These are phyloP conservation scores for Nesidiocoris tenuis DNA, from an alignment of 2,888 invertebrate genomes.

Conservation along the genomic window DNA sequence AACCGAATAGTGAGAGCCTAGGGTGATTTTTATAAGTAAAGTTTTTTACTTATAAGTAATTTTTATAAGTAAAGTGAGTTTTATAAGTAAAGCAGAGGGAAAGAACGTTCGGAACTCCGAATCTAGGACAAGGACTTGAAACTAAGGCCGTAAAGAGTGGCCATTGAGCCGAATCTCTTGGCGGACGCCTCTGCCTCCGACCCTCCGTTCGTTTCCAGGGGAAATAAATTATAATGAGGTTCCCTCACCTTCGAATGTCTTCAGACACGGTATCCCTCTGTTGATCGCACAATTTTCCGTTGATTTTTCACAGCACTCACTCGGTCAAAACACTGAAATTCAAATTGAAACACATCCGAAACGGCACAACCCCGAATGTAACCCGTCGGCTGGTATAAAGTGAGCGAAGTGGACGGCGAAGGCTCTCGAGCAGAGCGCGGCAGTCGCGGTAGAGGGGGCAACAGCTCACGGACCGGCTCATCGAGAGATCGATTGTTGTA, in stretches of 20 bases:
- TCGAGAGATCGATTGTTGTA: background rate
- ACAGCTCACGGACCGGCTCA: background rate
- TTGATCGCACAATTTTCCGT: background rate
- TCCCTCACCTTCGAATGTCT: slow-evolving; percentile 37
- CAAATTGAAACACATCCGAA: slow-evolving; percentile 36
- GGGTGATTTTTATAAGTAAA: too few relatives aligned
- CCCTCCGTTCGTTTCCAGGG: background rate
- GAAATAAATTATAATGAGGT: background rate
- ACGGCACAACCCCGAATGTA: slow-evolving; percentile 28
- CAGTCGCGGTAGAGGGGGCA: background rate
- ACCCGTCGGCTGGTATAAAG: slow-evolving; percentile 3
- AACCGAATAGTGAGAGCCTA: too few relatives aligned
- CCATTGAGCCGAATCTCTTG: slow-evolving; percentile 28
- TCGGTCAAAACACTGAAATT: slow-evolving; percentile 22
- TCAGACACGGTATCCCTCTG: slow-evolving; percentile 1
- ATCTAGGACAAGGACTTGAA: slow-evolving; percentile 39
- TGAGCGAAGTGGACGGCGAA: slow-evolving; percentile 16
- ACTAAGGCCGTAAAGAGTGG: slow-evolving; percentile 31
- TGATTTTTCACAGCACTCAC: slow-evolving; percentile 7
- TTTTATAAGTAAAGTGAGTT: background rate
- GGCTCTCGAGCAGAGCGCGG: background rate
- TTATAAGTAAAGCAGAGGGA: background rate
- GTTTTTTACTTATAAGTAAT: background rate
- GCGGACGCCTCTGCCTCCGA: slow-evolving; percentile 7
- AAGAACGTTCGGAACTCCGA: background rate